phyloP scores from a whole-genome alignment of 1,140 invertebrate genomes.

The Cecropterus lyciades region DNA sequence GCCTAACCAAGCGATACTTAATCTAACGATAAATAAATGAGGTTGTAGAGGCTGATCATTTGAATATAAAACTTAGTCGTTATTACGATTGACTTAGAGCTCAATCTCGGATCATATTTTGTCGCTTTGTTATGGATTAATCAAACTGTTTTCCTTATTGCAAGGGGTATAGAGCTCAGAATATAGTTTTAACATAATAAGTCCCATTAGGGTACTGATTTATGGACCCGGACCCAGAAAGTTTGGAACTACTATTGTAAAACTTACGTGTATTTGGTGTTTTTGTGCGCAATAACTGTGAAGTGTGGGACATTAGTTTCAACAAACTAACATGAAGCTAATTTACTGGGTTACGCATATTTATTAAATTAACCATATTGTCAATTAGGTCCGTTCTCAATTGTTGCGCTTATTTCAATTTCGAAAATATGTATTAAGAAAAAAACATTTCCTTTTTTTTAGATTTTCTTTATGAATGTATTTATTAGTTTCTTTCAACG shows the following conservation, averaged over 20 bases:
- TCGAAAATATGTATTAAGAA: too few species aligned
- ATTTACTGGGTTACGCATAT: too few species aligned
- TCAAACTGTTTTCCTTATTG: not conserved
- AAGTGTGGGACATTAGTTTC: not conserved
- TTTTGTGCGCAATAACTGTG: constrained; percentile 3
- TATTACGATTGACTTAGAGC: constrained; percentile 2
- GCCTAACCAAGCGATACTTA: not conserved
- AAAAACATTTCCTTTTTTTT: too few species aligned
- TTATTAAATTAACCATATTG: too few species aligned
- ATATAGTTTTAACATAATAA: constrained; percentile 2
- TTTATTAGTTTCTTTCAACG: too few species aligned
- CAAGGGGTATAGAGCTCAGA: constrained; percentile 7
- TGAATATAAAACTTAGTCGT: not conserved
- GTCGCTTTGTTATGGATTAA: not conserved
- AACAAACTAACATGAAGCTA: not conserved
- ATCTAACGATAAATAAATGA: constrained; percentile 19
- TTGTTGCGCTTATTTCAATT: too few species aligned
- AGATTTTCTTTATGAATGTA: too few species aligned
- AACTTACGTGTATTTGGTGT: constrained; percentile 8
- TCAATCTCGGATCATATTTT: not conserved
- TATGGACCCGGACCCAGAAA: constrained; percentile 37
- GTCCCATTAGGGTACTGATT: constrained; percentile 39
- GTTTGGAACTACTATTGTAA: constrained; percentile 27
- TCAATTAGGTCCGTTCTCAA: too few species aligned
- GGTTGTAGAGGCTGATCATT: constrained; percentile 4